Evolutionary conservation across 92 coral and sea anemone species (phyloP).

Genomic region (Chrysogorgia sp.): DNA sequence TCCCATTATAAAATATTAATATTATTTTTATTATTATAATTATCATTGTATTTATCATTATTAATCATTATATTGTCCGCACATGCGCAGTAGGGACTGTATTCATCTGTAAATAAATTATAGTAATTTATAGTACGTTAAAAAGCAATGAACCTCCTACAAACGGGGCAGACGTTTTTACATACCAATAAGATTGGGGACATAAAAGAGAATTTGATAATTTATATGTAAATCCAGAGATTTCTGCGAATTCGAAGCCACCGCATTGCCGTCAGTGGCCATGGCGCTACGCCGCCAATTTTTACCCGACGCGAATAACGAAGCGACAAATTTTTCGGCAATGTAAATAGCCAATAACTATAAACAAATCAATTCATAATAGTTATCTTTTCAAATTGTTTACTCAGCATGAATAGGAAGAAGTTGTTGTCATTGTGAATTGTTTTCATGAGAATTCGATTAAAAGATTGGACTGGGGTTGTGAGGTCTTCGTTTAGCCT

Average conservation of each 20-base stretch:
- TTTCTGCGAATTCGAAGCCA: too few relatives aligned
- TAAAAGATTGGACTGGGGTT: background rate
- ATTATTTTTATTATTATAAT: background rate
- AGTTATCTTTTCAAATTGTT: conserved; percentile 14
- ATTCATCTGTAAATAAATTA: background rate
- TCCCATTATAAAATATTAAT: background rate
- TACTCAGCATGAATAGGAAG: too few relatives aligned
- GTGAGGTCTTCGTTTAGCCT: background rate
- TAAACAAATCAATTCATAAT: background rate
- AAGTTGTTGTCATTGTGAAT: background rate
- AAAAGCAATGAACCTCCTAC: background rate
- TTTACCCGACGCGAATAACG: too few relatives aligned
- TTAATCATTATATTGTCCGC: too few relatives aligned
- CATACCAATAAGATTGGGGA: conserved; percentile 81
- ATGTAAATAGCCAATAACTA: background rate
- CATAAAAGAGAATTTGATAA: conserved; percentile 54
- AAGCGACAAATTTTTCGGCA: background rate
- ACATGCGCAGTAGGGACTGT: too few relatives aligned
- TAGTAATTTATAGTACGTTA: background rate
- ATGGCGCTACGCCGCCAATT: too few relatives aligned
- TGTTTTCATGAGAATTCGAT: conserved; percentile 1
- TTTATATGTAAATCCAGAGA: too few relatives aligned
- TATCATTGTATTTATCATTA: too few relatives aligned
- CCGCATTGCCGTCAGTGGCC: too few relatives aligned
- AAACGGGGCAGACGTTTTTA: conserved; percentile 10